Evolutionary conservation across 2,797 vertebrate genomes (phyloP).

Genomic region (Trichosurus vulpecula): DNA sequence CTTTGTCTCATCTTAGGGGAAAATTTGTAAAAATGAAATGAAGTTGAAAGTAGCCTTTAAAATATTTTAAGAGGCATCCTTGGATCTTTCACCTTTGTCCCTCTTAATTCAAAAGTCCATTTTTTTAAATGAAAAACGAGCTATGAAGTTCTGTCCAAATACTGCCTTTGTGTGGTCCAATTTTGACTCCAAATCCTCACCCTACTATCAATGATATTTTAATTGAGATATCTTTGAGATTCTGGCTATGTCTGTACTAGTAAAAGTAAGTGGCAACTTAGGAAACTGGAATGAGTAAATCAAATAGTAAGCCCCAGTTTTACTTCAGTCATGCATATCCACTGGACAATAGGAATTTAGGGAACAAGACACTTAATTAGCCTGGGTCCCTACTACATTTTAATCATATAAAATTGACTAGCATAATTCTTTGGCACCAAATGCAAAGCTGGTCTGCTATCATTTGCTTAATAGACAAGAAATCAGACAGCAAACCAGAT

Average conservation of each 20-base stretch:
- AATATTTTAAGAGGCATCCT: conserved; percentile 60
- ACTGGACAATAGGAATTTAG: conserved; percentile 6
- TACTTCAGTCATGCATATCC: background rate
- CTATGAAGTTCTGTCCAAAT: conserved; percentile 64
- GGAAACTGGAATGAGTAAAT: conserved; percentile 12
- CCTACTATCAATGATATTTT: conserved; percentile 70
- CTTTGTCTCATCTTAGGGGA: conserved; percentile 64
- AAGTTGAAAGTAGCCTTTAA: conserved; percentile 42
- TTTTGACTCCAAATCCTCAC: conserved; percentile 58
- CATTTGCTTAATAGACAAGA: conserved; percentile 64
- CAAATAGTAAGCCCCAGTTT: conserved; percentile 2
- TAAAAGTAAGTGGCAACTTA: conserved; percentile 3
- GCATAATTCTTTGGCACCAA: conserved; percentile 23
- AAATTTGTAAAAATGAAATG: conserved; percentile 68
- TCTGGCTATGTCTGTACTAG: background rate
- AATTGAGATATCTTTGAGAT: conserved; percentile 47
- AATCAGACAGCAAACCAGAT: conserved; percentile 3
- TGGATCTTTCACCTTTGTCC: conserved; percentile 69
- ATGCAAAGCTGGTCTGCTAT: conserved; percentile 19
- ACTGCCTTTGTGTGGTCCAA: conserved; percentile 21
- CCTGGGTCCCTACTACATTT: background rate
- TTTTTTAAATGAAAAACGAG: conserved; percentile 53
- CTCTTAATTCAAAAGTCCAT: conserved; percentile 56
- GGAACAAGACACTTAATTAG: background rate
- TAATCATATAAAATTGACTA: background rate